Percentiles rank a stretch among this genome's conserved stretches.
Conservation (phyloP, 1,140 invertebrate genomes). For the Drosophila arawakana region DNA sequence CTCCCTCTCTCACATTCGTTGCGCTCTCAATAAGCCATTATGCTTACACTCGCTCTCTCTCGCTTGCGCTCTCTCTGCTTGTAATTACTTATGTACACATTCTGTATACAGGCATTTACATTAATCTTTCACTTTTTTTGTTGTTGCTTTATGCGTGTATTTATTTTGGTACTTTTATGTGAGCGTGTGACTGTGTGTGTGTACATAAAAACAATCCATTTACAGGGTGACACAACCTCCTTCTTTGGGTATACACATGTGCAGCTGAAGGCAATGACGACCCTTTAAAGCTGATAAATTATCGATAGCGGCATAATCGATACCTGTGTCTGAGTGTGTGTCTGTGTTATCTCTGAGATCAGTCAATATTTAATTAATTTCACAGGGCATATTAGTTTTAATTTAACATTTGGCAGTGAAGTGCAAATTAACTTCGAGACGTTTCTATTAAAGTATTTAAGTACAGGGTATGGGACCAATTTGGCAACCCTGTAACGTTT, state of each 20-base stretch:
- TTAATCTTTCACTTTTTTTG: conserved; percentile 78
- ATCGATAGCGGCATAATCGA: neutral
- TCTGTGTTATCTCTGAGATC: neutral
- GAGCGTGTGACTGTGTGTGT: conserved; percentile 22
- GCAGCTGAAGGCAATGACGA: neutral
- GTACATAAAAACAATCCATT: conserved; percentile 73
- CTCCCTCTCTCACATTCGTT: neutral
- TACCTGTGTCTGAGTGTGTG: neutral
- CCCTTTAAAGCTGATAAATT: neutral
- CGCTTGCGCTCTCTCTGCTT: conserved; percentile 25
- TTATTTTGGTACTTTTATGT: conserved; percentile 70
- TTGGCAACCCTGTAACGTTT: no score
- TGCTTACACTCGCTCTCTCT: conserved; percentile 22
- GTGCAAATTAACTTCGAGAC: no score
- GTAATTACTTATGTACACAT: conserved; percentile 62
- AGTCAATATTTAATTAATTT: neutral
- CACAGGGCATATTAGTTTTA: no score
- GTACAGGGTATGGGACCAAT: no score
- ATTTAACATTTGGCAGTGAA: no score
- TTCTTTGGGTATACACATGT: conserved; percentile 10
- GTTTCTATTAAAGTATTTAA: no score
- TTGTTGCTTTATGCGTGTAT: conserved; percentile 63
- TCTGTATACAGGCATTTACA: conserved; percentile 62
- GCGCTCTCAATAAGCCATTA: conserved; percentile 6
- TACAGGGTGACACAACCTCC: conserved; percentile 64